phyloP scores from a whole-genome alignment of 2,113 vertebrate species.

The Oxygymnocypris stewartii region DNA sequence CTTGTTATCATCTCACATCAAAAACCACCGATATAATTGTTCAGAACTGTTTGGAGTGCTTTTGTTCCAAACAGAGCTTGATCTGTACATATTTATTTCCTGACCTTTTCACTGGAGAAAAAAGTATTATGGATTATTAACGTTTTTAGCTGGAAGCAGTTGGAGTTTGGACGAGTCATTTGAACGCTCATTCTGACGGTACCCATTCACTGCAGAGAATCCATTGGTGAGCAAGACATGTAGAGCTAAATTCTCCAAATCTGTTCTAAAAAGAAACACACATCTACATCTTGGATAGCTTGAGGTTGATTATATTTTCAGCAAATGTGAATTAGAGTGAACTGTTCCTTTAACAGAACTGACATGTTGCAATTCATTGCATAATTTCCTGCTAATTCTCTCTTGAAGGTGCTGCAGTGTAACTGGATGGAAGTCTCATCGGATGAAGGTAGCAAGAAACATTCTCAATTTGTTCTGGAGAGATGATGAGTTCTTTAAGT shows the following conservation, averaged over 20 bases:
- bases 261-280: neutral
- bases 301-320: neutral
- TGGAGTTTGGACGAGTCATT: too few relatives aligned
- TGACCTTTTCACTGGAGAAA: too few relatives aligned
- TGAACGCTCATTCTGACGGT: neutral
- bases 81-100: neutral
- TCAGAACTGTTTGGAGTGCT: neutral
- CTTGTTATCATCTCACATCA: neutral
- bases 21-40: neutral
- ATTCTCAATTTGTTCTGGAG: neutral
- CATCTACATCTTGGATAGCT: neutral
- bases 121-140: neutral
- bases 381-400: neutral
- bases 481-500: neutral
- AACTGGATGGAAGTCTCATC: neutral
- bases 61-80: neutral
- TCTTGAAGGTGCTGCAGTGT: conserved; percentile 42
- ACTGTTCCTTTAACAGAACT: neutral
- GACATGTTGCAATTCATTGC: neutral
- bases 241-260: neutral
- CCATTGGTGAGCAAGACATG: neutral
- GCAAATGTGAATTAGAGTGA: neutral
- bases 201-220: neutral
- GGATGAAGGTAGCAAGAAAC: neutral
- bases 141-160: neutral